phyloP scores from a whole-genome alignment of 1,140 invertebrate species.

The Melitaea cinxia region DNA sequence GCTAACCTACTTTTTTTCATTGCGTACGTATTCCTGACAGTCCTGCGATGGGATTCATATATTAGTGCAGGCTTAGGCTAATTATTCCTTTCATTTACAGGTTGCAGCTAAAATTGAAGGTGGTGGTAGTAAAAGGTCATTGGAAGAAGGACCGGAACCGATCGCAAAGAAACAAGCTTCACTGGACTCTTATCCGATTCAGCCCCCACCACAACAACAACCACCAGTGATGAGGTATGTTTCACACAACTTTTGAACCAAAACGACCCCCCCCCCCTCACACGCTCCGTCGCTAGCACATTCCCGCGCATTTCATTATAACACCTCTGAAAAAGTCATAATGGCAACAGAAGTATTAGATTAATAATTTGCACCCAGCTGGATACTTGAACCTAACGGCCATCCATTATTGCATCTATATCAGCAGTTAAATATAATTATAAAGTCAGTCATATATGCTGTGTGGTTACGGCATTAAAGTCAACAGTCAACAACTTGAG shows the following conservation, averaged over 20 bases:
- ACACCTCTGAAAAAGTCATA: not conserved
- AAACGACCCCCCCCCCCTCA: not conserved
- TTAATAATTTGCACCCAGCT: no score
- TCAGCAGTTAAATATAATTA: no score
- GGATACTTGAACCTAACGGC: no score
- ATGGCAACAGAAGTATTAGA: not conserved
- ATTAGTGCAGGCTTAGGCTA: not conserved
- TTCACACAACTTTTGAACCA: not conserved
- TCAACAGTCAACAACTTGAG: no score
- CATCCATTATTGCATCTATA: no score
- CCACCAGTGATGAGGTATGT: slow-evolving; percentile 57
- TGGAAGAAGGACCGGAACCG: slow-evolving; percentile 88
- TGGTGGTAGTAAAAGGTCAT: slow-evolving; percentile 86
- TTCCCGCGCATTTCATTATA: slow-evolving; percentile 8
- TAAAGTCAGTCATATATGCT: no score
- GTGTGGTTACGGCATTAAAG: no score
- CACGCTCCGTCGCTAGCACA: no score
- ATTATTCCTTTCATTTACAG: slow-evolving; percentile 74
- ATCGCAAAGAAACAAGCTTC: slow-evolving; percentile 86
- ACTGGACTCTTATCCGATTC: slow-evolving; percentile 74
- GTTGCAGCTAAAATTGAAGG: slow-evolving; percentile 94
- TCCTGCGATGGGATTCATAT: not conserved
- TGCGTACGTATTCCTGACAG: slow-evolving; percentile 25
- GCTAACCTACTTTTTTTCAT: slow-evolving; percentile 59
- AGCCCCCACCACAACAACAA: slow-evolving; percentile 57